phyloP scores from a whole-genome alignment of 2,888 invertebrate species.

The Parnassius mnemosyne region DNA sequence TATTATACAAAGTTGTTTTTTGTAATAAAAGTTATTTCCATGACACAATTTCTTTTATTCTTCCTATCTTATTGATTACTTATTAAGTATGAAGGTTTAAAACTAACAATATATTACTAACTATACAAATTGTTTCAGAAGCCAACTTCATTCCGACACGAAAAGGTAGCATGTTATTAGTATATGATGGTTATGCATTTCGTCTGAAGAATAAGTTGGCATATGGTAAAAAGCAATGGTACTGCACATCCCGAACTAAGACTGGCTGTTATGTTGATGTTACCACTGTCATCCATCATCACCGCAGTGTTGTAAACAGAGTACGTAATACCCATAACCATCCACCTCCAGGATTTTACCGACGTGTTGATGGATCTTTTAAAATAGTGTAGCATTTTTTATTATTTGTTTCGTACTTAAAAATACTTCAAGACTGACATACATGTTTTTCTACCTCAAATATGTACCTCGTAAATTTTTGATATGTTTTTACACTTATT shows the following conservation, averaged over 20 bases:
- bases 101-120: constrained; percentile 7
- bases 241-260: constrained; percentile 64
- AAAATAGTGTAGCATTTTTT: constrained; percentile 51
- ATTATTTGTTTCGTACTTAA: constrained; percentile 17
- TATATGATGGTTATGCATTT: constrained; percentile 66
- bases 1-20: background rate
- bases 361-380: constrained; percentile 63
- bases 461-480: constrained; percentile 25
- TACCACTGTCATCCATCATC: constrained; percentile 54
- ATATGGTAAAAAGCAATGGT: constrained; percentile 73
- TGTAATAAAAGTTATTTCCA: background rate
- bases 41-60: background rate
- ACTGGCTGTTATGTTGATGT: constrained; percentile 69
- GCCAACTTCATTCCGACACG: constrained; percentile 67
- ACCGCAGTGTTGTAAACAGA: constrained; percentile 54
- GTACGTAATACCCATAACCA: constrained; percentile 66
- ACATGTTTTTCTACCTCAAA: constrained; percentile 27
- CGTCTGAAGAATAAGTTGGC: constrained; percentile 69
- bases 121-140: constrained; percentile 49
- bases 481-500: constrained; percentile 13
- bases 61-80: no score
- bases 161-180: constrained; percentile 64
- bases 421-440: constrained; percentile 25
- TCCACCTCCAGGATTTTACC: constrained; percentile 62
- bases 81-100: no score